Percentiles rank a stretch among this genome's conserved stretches.
phyloP scores from a whole-genome alignment of 2,888 invertebrate species.

The Himalopsyche japonica region DNA sequence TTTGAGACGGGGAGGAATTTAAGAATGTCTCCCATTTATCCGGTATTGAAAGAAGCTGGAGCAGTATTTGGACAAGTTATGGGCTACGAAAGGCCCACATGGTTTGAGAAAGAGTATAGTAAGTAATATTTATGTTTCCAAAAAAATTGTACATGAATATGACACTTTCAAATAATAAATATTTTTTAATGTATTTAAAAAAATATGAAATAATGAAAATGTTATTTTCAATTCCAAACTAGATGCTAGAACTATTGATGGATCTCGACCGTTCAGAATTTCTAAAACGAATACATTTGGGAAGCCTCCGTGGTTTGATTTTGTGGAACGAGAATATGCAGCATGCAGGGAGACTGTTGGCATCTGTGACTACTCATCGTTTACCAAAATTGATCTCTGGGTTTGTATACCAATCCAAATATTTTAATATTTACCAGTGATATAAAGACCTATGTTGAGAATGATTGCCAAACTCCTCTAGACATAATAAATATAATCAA shows the following conservation, averaged over 20 bases:
- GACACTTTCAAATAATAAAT: too few species aligned
- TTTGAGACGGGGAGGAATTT: conserved; percentile 87
- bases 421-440: not conserved
- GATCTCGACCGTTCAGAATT: conserved; percentile 59
- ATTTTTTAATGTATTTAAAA: too few species aligned
- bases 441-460: too few species aligned
- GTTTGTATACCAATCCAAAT: conserved; percentile 52
- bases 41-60: conserved; percentile 85
- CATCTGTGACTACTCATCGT: conserved; percentile 94
- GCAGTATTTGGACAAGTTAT: conserved; percentile 96
- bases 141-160: not conserved
- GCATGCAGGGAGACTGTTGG: conserved; percentile 93
- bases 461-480: too few species aligned
- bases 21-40: conserved; percentile 93
- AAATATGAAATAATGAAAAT: not conserved
- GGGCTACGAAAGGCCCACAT: conserved; percentile 95
- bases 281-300: conserved; percentile 84
- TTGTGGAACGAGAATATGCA: conserved; percentile 85
- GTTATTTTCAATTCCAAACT: not conserved
- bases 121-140: not conserved
- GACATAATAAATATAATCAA: too few species aligned
- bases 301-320: conserved; percentile 92
- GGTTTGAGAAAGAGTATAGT: conserved; percentile 69
- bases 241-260: conserved; percentile 14
- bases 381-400: conserved; percentile 94